Evolutionary conservation across 2,797 vertebrate species (phyloP).

Genomic region (Phataginus tetradactyla): DNA sequence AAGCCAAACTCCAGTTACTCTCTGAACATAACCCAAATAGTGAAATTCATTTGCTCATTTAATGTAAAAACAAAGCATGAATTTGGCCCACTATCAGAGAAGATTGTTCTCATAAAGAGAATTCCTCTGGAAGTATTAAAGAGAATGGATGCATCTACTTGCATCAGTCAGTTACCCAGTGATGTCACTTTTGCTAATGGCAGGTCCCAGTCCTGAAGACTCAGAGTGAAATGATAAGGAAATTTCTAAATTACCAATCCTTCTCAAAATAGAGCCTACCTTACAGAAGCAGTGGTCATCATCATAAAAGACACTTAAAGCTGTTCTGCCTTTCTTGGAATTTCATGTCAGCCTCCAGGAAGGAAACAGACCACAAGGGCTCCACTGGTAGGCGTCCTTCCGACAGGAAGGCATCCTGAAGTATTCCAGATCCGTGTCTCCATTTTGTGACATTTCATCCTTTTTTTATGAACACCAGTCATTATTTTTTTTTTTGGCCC

Average conservation of each 20-base stretch:
- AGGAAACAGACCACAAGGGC: not conserved
- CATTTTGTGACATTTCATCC: not conserved
- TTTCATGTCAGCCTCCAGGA: not conserved
- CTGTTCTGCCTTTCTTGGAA: not conserved
- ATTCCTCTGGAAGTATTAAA: not conserved
- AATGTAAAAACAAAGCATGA: not conserved
- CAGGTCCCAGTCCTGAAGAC: not conserved
- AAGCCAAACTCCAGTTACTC: not conserved
- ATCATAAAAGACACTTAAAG: not conserved
- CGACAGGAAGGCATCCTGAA: not conserved
- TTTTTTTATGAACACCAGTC: not conserved
- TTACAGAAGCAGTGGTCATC: not conserved
- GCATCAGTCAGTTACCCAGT: not conserved
- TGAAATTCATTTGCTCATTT: not conserved
- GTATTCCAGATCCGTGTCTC: not conserved
- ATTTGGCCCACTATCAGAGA: not conserved
- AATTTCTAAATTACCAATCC: not conserved
- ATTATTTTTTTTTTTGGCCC: not conserved
- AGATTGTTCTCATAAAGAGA: not conserved
- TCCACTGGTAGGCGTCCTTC: accelerated
- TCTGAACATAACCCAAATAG: not conserved
- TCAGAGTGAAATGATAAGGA: not conserved
- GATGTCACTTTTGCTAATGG: not conserved
- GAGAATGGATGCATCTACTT: accelerated
- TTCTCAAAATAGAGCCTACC: not conserved